A percentile compares a stretch with the other conserved stretches of the same genome.
Evolutionary conservation across 2,888 invertebrate species (phyloP).

Genomic region (Lysandra bellargus): DNA sequence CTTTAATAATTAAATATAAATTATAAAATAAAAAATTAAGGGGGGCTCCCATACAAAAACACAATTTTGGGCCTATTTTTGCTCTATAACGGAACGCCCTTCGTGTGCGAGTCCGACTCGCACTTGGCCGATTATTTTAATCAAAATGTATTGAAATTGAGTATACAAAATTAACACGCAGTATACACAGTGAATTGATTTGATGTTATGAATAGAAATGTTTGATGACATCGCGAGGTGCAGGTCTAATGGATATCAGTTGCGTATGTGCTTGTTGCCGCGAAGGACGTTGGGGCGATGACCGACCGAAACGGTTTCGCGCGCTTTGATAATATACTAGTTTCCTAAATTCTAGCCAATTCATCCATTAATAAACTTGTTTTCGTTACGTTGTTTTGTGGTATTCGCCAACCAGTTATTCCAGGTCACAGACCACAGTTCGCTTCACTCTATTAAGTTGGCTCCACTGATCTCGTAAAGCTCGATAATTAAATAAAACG

Average conservation of each 20-base stretch:
- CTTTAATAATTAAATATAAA: too few relatives aligned
- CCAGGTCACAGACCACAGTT: slow-evolving; percentile 13
- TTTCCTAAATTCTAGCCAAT: slow-evolving; percentile 44
- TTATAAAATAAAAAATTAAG: too few relatives aligned
- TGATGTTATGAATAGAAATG: slow-evolving; percentile 31
- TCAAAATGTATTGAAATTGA: not conserved
- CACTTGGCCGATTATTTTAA: not conserved
- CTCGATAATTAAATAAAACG: not conserved
- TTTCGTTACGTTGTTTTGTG: slow-evolving; percentile 13
- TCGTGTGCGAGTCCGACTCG: too few relatives aligned
- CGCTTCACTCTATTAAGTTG: slow-evolving; percentile 17
- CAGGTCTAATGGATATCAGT: slow-evolving; percentile 47
- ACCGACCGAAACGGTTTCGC: slow-evolving; percentile 51
- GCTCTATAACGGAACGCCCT: too few relatives aligned
- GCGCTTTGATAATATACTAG: slow-evolving; percentile 42
- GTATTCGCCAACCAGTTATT: slow-evolving; percentile 20
- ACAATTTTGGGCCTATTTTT: too few relatives aligned
- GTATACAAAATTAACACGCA: not conserved
- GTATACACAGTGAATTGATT: not conserved
- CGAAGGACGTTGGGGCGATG: slow-evolving; percentile 54
- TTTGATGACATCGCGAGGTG: slow-evolving; percentile 41
- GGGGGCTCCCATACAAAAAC: too few relatives aligned
- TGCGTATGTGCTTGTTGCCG: slow-evolving; percentile 47
- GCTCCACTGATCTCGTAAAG: slow-evolving; percentile 13
- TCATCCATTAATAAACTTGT: slow-evolving; percentile 11